Percentiles rank a stretch among this genome's conserved stretches.
Conservation (phyloP, 1,140 invertebrate species). For the Heliconius nattereri region DNA sequence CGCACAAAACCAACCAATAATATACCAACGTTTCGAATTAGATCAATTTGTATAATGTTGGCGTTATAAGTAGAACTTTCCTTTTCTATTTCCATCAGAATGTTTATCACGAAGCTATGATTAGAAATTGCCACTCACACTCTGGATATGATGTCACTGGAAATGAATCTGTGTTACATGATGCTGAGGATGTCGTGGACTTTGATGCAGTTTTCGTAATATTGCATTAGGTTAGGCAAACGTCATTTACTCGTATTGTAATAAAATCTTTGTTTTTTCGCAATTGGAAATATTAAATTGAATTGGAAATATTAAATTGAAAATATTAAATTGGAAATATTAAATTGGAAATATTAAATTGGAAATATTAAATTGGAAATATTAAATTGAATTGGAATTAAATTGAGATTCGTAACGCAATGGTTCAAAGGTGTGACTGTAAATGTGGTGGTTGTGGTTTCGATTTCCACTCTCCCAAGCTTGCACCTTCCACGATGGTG, state of each 20-base stretch:
- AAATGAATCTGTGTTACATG: constrained; percentile 44
- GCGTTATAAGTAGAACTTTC: constrained; percentile 63
- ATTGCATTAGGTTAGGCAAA: background rate
- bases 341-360: background rate
- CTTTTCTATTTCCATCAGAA: constrained; percentile 55
- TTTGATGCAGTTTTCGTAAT: background rate
- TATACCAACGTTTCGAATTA: constrained; percentile 40
- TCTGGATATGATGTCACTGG: constrained; percentile 56
- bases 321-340: no score
- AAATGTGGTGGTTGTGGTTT: no score
- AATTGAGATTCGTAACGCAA: no score
- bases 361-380: background rate
- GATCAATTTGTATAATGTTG: constrained; percentile 44
- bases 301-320: no score
- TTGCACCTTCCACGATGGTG: no score
- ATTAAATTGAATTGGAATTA: background rate
- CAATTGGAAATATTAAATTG: background rate
- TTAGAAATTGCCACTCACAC: constrained; percentile 64
- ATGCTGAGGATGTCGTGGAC: constrained; percentile 22
- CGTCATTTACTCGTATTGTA: constrained; percentile 1
- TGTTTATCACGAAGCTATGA: constrained; percentile 64
- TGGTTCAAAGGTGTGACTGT: no score
- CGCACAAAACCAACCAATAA: constrained; percentile 27
- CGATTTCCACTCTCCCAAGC: no score
- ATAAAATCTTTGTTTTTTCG: background rate